Conservation (phyloP, 2,888 invertebrate species). For the Parnassius smintheus region DNA sequence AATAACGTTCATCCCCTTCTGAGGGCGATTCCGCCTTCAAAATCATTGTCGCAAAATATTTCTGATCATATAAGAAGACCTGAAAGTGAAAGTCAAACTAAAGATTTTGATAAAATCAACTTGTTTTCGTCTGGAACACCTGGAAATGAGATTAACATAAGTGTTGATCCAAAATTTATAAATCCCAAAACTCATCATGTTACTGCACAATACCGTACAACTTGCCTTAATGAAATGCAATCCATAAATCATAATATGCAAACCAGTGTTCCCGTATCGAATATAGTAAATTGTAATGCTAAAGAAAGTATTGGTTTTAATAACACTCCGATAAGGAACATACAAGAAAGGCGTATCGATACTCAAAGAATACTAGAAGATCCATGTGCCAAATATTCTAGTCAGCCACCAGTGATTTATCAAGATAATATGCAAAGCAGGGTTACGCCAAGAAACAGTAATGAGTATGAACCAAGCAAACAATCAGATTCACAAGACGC, state of each 20-base stretch:
- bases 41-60: not conserved
- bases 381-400: not conserved
- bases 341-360: not conserved
- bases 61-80: not conserved
- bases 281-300: not conserved
- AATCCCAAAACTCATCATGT: not conserved
- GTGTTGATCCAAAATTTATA: slow-evolving; percentile 24
- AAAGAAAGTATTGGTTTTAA: not conserved
- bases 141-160: slow-evolving; percentile 39
- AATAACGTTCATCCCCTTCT: not conserved
- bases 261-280: not conserved
- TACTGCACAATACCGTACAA: not conserved
- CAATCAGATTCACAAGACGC: slow-evolving; percentile 1
- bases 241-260: not conserved
- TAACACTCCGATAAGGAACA: not conserved
- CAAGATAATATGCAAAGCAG: not conserved
- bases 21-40: not conserved
- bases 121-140: slow-evolving; percentile 37
- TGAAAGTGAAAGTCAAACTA: not conserved
- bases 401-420: not conserved
- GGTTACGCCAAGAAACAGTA: not conserved
- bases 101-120: slow-evolving; percentile 13
- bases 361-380: not conserved
- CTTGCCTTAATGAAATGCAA: not conserved
- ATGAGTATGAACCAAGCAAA: not conserved